phyloP scores from a whole-genome alignment of 37 sponge, comb jelly and placozoan genomes.

The Beroe forskalii region DNA sequence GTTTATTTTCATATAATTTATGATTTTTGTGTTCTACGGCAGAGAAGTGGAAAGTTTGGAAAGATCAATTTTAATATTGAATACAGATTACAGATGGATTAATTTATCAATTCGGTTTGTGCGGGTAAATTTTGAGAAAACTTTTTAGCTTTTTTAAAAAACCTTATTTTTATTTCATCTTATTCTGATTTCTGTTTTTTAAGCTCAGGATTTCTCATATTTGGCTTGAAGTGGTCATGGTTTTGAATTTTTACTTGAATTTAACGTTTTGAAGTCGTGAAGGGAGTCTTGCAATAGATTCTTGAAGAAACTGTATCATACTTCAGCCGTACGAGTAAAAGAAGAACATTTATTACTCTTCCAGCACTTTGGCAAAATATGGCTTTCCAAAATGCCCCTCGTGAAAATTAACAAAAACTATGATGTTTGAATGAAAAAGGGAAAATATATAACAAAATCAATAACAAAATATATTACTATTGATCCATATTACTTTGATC shows the following conservation, averaged over 20 bases:
- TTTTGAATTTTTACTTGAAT: not conserved
- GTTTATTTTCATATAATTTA: slow-evolving; percentile 46
- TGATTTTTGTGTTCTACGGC: not conserved
- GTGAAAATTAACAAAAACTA: no score
- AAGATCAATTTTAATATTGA: not conserved
- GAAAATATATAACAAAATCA: no score
- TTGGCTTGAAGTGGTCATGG: not conserved
- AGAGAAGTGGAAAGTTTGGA: not conserved
- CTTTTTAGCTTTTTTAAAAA: slow-evolving; percentile 54
- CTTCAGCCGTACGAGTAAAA: no score
- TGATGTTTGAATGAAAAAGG: no score
- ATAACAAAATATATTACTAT: no score
- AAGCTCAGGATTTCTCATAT: not conserved
- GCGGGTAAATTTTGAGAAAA: not conserved
- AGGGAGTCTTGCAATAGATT: no score
- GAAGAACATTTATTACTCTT: no score
- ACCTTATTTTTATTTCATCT: slow-evolving; percentile 34
- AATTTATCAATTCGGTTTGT: not conserved
- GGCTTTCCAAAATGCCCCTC: no score
- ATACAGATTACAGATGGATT: not conserved
- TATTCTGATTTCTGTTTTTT: not conserved
- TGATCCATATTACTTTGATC: no score
- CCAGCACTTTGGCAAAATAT: no score
- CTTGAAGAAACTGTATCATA: no score
- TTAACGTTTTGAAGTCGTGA: no score